Percentiles rank a stretch among this genome's conserved stretches.
Conservation (phyloP, 2,113 vertebrate species). For the Epinephelus moara region DNA sequence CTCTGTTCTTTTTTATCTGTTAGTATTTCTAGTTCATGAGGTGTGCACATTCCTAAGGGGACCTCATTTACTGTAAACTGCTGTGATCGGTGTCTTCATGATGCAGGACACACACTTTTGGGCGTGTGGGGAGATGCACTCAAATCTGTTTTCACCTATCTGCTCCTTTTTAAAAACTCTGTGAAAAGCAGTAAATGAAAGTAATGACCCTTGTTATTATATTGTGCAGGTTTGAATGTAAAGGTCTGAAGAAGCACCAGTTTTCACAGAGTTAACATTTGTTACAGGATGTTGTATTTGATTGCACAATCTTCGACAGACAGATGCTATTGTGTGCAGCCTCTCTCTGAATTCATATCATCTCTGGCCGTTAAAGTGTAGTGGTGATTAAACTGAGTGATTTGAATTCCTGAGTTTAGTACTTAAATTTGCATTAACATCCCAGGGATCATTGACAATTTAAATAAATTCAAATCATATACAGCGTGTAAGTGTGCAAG, state of each 20-base stretch:
- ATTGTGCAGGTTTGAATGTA: background rate
- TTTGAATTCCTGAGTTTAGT: background rate
- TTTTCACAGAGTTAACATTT: background rate
- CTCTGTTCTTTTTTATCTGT: background rate
- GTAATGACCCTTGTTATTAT: background rate
- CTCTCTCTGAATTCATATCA: background rate
- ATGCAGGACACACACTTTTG: background rate
- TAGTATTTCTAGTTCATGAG: background rate
- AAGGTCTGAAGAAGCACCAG: background rate
- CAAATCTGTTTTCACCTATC: background rate
- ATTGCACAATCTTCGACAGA: background rate
- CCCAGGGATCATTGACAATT: slow-evolving; percentile 8
- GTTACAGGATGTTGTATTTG: background rate
- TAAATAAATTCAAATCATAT: slow-evolving; percentile 42
- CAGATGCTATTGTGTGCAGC: background rate
- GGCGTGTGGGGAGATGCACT: too few species aligned
- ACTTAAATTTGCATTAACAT: slow-evolving; percentile 20
- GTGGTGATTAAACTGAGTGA: background rate
- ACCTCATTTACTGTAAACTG: background rate
- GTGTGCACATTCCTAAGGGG: background rate
- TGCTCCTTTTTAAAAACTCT: background rate
- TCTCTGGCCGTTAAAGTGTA: background rate
- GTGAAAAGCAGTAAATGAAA: background rate
- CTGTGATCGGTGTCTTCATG: background rate
- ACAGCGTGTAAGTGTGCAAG: background rate